Conservation (phyloP, 1,140 invertebrate genomes). For the Sycophila sp. region DNA sequence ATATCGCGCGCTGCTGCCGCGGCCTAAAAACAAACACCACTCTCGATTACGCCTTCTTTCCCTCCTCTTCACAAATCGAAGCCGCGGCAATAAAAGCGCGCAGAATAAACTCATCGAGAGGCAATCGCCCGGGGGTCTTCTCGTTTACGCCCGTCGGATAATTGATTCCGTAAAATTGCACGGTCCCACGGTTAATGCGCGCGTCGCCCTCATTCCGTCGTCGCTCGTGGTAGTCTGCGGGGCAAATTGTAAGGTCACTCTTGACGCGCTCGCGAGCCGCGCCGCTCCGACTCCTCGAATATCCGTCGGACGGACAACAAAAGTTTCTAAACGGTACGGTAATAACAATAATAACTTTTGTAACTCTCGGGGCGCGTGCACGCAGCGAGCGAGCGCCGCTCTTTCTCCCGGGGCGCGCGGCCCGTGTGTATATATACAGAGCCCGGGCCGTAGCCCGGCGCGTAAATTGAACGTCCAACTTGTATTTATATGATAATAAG, state of each 20-base stretch:
- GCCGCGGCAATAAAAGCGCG: no score
- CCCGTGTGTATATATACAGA: not conserved
- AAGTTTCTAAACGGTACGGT: slow-evolving; percentile 66
- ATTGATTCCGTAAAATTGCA: slow-evolving; percentile 25
- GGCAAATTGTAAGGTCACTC: not conserved
- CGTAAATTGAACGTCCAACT: slow-evolving; percentile 67
- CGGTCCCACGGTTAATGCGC: not conserved
- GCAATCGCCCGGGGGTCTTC: not conserved
- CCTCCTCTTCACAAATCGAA: no score
- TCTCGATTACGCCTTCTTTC: no score
- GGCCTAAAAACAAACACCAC: no score
- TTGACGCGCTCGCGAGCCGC: not conserved
- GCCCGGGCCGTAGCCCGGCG: slow-evolving; percentile 48
- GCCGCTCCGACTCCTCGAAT: not conserved
- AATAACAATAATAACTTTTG: slow-evolving; percentile 68
- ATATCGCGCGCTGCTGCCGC: no score
- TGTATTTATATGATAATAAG: slow-evolving; percentile 69
- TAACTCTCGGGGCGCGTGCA: slow-evolving; percentile 58
- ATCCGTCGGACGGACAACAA: slow-evolving; percentile 61
- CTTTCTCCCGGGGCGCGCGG: not conserved
- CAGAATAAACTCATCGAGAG: no score
- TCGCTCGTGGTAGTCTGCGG: not conserved
- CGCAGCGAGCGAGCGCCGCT: slow-evolving; percentile 25
- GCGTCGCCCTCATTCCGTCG: not conserved
- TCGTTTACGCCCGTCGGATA: not conserved